Base-by-base conservation (phyloP, 1,140 invertebrate species). In the Zaprionus ghesquierei region DNA sequence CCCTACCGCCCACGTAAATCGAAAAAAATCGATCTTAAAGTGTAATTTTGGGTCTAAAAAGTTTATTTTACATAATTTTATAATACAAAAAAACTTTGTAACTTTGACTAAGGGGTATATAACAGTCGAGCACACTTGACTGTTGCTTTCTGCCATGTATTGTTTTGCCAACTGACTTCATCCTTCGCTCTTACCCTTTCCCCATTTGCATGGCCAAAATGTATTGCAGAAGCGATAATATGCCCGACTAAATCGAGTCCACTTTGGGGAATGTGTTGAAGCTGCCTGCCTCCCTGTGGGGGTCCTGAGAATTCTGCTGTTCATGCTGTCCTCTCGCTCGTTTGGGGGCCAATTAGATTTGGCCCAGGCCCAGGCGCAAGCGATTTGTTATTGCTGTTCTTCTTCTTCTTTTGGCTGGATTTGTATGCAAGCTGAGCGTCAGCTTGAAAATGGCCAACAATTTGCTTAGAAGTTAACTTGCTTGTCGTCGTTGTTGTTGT, bases 381-480 rank as follows among this genome's bases (percentile, higher is more conserved):
- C 31, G 10, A 12, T 12, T 5, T 13, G 12, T 33, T 33, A 33
- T 15, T 41, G 13, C 12, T 41, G 35, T 9, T 41, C 5, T 18
- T 22, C 13, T 53, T 35, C n/a, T 50, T 58, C 10, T 51, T 35
- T 31, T 13, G 50, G 27, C 22, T 41, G 33, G 22, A 46, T 74
- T 74, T 74, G 65, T 69, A 74, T 69, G 71, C 71, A 61, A 49
- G 56, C 38, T 33, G 38, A 29, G 51, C 44, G 62, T 23, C 15
- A 23, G 58, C 20, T 22, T 46, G 29, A 46, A 54, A 64, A 58
- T 65, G 55, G 54, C 56, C n/a, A 13, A 44, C 64, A 55, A 73
- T 68, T 68, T 68, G 63, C 56, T 69, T 74, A 69, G 70, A 69
- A 68, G 59, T 50, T 60, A 46, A 61, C 23, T 68, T 55, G 38